Evolutionary conservation across 2,888 invertebrate genomes (phyloP).

Genomic region (Troides aeacus): DNA sequence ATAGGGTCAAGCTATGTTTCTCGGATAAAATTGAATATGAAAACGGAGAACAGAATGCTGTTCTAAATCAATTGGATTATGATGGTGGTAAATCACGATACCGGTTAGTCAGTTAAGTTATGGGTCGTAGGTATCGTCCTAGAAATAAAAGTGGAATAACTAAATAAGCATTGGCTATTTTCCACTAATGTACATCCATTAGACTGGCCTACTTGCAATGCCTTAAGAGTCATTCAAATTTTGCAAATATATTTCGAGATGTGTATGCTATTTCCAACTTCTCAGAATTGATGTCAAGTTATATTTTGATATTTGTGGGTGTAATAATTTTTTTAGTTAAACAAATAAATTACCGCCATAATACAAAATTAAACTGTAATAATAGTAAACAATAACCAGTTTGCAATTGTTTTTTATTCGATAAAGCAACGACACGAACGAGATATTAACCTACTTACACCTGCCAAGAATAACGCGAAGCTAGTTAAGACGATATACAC

Average conservation of each 20-base stretch:
- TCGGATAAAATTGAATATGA: not conserved
- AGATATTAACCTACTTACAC: too few relatives aligned
- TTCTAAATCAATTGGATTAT: slow-evolving; percentile 5
- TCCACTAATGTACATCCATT: slow-evolving; percentile 15
- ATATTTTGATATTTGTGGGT: not conserved
- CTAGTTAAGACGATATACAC: too few relatives aligned
- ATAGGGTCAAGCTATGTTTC: not conserved
- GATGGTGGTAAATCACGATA: slow-evolving; percentile 3
- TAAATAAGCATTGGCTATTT: slow-evolving; percentile 18
- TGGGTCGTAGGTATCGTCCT: not conserved
- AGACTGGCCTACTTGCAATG: slow-evolving; percentile 5
- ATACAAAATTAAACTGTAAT: too few relatives aligned
- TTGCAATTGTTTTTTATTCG: too few relatives aligned
- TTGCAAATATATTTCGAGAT: slow-evolving; percentile 11
- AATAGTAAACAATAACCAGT: too few relatives aligned
- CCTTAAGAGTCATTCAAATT: slow-evolving; percentile 16
- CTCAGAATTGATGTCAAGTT: slow-evolving; percentile 8
- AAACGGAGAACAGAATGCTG: slow-evolving; percentile 3
- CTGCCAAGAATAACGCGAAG: too few relatives aligned
- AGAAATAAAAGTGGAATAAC: slow-evolving; percentile 16
- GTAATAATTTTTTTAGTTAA: not conserved
- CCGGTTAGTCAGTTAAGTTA: not conserved
- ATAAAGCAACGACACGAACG: too few relatives aligned
- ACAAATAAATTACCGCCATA: too few relatives aligned
- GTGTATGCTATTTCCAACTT: not conserved